phyloP scores from a whole-genome alignment of 2,113 vertebrate genomes.

The Hypocryptadius cinnamomeus region DNA sequence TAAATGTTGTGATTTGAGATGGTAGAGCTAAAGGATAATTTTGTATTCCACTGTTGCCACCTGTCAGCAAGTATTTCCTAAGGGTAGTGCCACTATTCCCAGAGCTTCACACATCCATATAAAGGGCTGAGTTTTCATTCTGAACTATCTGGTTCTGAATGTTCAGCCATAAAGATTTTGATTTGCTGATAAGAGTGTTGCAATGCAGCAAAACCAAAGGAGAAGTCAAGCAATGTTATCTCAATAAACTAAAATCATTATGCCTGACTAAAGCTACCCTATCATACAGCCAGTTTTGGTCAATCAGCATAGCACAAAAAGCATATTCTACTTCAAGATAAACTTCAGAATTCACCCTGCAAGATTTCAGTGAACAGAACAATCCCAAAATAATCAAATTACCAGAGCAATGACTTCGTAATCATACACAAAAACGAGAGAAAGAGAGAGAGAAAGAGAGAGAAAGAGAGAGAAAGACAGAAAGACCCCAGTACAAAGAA shows the following conservation, averaged over 20 bases:
- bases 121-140: constrained; percentile 18
- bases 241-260: constrained; percentile 22
- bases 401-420: neutral
- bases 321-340: neutral
- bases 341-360: neutral
- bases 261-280: constrained; percentile 10
- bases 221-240: neutral
- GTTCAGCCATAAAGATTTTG: constrained; percentile 12
- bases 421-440: neutral
- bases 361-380: neutral
- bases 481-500: neutral
- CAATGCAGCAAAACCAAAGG: constrained; percentile 35
- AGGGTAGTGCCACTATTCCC: neutral
- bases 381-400: neutral
- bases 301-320: neutral
- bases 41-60: constrained; percentile 38
- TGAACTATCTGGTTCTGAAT: neutral
- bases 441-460: accelerated
- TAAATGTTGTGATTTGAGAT: neutral
- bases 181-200: constrained; percentile 19
- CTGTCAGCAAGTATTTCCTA: constrained; percentile 37
- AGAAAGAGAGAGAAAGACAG: too few relatives aligned
- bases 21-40: constrained; percentile 12
- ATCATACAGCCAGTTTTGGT: neutral
- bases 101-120: constrained; percentile 6